These are phyloP conservation scores for Lepidurus packardi DNA, from an alignment of 1,140 invertebrate genomes.

Conservation along the genomic window DNA sequence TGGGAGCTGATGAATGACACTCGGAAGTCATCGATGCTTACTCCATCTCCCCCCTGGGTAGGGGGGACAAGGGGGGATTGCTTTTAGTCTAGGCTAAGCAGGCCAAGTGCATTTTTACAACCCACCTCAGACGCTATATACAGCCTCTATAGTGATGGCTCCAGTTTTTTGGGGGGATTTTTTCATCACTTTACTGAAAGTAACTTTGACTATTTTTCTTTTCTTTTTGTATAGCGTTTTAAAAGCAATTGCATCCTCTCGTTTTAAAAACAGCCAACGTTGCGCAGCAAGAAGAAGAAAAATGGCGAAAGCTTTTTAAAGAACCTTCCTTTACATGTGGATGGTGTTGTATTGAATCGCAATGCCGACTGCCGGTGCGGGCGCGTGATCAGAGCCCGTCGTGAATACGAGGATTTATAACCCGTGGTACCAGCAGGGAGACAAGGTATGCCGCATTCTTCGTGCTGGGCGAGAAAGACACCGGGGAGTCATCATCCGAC, in stretches of 20 bases:
- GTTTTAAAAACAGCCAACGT: too few relatives aligned
- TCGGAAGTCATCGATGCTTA: slow-evolving; percentile 4
- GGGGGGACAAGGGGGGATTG: background rate
- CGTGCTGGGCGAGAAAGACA: slow-evolving; percentile 6
- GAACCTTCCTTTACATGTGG: background rate
- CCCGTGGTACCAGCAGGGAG: slow-evolving; percentile 7
- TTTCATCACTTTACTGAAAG: too few relatives aligned
- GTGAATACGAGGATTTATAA: slow-evolving; percentile 4
- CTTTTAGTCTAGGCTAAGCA: background rate
- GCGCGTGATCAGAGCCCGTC: background rate
- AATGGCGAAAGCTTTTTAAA: background rate
- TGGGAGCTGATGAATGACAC: slow-evolving; percentile 18
- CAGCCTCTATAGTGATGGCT: too few relatives aligned
- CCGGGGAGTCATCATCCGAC: slow-evolving; percentile 7
- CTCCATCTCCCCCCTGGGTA: background rate
- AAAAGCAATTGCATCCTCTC: too few relatives aligned
- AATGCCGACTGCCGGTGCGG: background rate
- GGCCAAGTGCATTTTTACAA: background rate
- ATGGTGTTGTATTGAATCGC: background rate
- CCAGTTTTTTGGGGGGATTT: too few relatives aligned
- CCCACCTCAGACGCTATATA: background rate
- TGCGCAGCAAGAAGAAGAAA: background rate
- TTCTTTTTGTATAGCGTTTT: too few relatives aligned
- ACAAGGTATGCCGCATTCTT: slow-evolving; percentile 13
- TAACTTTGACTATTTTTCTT: too few relatives aligned